Base-by-base conservation (phyloP, 2,797 vertebrate genomes). In the Gymnothorax reevesii region DNA sequence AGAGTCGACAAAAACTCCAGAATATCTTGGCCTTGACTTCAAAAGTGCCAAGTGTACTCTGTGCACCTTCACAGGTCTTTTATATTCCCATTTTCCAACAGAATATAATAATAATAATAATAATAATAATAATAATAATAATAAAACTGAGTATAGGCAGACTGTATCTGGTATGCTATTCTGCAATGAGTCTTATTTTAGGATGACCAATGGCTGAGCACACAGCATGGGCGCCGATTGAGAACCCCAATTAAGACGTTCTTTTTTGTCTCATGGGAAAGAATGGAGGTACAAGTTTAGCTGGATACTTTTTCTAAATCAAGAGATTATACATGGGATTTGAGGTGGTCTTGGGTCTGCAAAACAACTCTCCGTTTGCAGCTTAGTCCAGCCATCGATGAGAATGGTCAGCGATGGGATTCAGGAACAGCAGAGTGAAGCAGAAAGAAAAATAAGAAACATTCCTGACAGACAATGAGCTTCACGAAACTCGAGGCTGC, bases 1-100 rank as follows among this genome's bases (percentile, higher is more conserved):
- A 89, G 88, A 89, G 90, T 92, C 91, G 90, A 90, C 94, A 93
- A 95, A 94, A 94, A 94, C 91, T 94, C 93, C 93, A 94, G 94
- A 93, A 90, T 83, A 82, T 90, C 92, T 93, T 95, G 94, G 93
- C 93, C 89, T 73, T 1, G 54, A 94, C 93, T 92, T 95, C 94
- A 95, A 95, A 95, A 90, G 84, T 84, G 12, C 83, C 73, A 54
- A 75, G 62, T 87, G 87, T 87, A 90, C 91, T 90, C 87, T 55
- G 27, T 91, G 92, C 91, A 91, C 83, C 89, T 89, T 87, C 0
- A 55, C 73, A 90, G 86, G 88, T 84, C 88, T 93, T 94, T 93
- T 77, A 93, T 92, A 93, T 92, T 91, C 90, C 89, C 88, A 90
- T 83, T 71, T 87, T 86, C 82, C 83, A 5, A 49, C 27, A 89